Conservation (phyloP, 2,113 vertebrate species). For the Natator depressus region DNA sequence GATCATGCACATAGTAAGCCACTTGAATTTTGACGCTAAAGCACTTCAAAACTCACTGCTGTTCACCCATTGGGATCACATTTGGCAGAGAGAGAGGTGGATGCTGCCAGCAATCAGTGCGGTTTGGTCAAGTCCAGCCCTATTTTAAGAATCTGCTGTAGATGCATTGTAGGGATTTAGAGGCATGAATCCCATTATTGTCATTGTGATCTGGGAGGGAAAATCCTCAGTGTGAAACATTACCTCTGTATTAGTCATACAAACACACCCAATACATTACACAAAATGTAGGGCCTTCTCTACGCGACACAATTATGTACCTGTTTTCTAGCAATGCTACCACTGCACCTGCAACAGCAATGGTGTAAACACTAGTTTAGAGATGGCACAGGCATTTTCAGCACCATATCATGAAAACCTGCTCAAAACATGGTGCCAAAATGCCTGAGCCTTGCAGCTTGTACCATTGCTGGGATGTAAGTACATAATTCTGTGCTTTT, state of each 20-base stretch:
- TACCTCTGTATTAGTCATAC: neutral
- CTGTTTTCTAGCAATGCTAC: neutral
- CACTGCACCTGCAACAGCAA: neutral
- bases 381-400: neutral
- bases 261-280: neutral
- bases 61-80: rapidly evolving
- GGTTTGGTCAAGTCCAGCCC: neutral
- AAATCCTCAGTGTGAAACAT: neutral
- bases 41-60: neutral
- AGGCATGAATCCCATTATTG: rapidly evolving
- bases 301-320: neutral
- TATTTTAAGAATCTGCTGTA: neutral
- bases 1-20: neutral
- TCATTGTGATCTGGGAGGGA: neutral
- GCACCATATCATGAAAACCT: neutral
- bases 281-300: neutral
- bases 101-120: slow-evolving; percentile 18
- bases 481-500: neutral
- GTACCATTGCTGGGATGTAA: neutral
- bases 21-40: slow-evolving; percentile 8
- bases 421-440: rapidly evolving
- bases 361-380: neutral
- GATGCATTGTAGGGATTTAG: neutral
- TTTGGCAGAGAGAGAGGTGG: slow-evolving; percentile 36
- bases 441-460: neutral